Percentiles rank a stretch among this genome's conserved stretches.
phyloP scores from a whole-genome alignment of 2,113 vertebrate genomes.

The Stegostoma tigrinum region DNA sequence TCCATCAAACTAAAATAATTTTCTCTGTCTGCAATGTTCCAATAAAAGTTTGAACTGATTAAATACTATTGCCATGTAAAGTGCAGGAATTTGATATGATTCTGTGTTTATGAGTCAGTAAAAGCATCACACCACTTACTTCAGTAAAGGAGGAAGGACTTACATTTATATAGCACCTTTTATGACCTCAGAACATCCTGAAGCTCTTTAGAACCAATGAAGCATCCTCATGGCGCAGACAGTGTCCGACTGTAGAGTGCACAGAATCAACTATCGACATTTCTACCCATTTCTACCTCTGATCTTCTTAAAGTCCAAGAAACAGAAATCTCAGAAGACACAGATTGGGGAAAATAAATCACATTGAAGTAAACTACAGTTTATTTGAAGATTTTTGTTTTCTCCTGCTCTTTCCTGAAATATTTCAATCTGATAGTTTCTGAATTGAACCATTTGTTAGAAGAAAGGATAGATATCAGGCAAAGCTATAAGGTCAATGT shows the following conservation, averaged over 20 bases:
- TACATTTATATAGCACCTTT: background rate
- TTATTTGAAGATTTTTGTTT: background rate
- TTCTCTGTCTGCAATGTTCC: background rate
- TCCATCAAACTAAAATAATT: background rate
- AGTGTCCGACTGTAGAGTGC: background rate
- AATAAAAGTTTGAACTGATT: background rate
- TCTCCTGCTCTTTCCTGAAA: background rate
- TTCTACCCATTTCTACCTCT: background rate
- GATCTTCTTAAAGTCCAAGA: background rate
- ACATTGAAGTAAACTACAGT: background rate
- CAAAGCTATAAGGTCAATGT: conserved; percentile 18
- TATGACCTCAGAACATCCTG: background rate
- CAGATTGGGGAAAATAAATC: background rate
- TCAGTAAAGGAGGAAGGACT: background rate
- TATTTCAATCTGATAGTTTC: conserved; percentile 29
- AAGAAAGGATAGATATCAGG: background rate
- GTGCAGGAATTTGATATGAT: background rate
- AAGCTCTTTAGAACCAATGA: background rate
- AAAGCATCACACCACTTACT: background rate
- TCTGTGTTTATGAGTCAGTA: background rate
- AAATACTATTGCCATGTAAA: background rate
- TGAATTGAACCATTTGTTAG: background rate
- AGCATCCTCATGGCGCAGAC: background rate
- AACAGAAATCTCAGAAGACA: background rate
- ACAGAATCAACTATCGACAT: background rate